These are phyloP conservation scores for Caenorhabditis briggsae DNA, from an alignment of 1,140 invertebrate genomes.

Conservation along the genomic window DNA sequence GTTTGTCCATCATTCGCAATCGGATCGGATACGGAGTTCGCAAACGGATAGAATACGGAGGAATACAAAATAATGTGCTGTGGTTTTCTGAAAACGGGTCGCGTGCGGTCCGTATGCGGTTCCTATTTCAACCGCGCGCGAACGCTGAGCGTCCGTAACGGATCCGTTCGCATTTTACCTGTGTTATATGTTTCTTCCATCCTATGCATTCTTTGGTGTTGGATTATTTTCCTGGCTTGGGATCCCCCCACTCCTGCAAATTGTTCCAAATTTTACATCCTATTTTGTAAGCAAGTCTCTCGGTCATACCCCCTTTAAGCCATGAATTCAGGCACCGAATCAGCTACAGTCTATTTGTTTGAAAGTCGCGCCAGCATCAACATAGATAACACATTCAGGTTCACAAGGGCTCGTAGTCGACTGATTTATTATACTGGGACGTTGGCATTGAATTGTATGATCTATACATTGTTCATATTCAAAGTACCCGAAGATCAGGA, in stretches of 20 bases:
- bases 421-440: neutral
- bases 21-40: no score
- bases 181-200: no score
- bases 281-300: neutral
- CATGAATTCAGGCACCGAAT: no score
- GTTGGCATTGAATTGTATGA: neutral
- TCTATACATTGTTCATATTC: neutral
- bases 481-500: constrained; percentile 5
- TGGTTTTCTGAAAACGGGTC: no score
- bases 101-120: no score
- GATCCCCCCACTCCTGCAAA: neutral
- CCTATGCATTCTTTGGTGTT: neutral
- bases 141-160: no score
- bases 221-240: neutral
- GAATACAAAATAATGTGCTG: no score
- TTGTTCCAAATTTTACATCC: neutral
- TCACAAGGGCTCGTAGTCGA: neutral
- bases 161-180: no score
- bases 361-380: neutral
- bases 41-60: no score
- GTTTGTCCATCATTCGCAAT: no score
- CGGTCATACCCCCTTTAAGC: neutral
- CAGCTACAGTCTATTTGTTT: neutral
- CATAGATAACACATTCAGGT: neutral
- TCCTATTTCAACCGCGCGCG: no score